Evolutionary conservation across 2,888 invertebrate genomes (phyloP).

Genomic region (Drosophila meridiana): DNA sequence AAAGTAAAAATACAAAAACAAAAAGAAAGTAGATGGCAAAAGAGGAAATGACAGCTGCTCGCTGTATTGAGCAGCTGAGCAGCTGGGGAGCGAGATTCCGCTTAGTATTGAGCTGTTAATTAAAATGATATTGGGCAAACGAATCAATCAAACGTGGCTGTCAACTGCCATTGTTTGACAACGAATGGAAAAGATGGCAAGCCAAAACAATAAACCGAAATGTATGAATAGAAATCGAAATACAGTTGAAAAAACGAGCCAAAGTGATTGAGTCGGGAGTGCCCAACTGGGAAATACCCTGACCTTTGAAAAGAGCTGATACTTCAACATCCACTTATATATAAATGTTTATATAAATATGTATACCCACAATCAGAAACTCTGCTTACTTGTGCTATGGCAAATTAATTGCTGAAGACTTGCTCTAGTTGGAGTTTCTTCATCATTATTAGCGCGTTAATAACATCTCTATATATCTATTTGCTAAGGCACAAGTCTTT

Average conservation of each 20-base stretch:
- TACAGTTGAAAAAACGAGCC: background rate
- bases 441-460: too few relatives aligned
- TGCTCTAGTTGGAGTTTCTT: too few relatives aligned
- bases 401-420: too few relatives aligned
- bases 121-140: slow-evolving; percentile 20
- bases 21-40: background rate
- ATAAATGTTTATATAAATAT: too few relatives aligned
- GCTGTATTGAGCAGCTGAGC: background rate
- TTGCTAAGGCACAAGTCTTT: too few relatives aligned
- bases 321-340: too few relatives aligned
- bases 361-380: too few relatives aligned
- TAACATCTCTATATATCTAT: too few relatives aligned
- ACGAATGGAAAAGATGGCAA: background rate
- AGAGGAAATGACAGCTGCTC: slow-evolving; percentile 27
- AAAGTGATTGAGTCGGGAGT: background rate
- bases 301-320: too few relatives aligned
- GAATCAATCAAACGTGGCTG: slow-evolving; percentile 33
- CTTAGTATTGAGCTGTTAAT: slow-evolving; percentile 25
- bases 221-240: slow-evolving; percentile 2
- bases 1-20: background rate
- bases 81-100: slow-evolving; percentile 9
- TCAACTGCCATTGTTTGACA: slow-evolving; percentile 21
- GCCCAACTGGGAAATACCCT: background rate
- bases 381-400: too few relatives aligned
- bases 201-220: background rate